phyloP scores from a whole-genome alignment of 1,140 invertebrate genomes.

The Tenebrio molitor region DNA sequence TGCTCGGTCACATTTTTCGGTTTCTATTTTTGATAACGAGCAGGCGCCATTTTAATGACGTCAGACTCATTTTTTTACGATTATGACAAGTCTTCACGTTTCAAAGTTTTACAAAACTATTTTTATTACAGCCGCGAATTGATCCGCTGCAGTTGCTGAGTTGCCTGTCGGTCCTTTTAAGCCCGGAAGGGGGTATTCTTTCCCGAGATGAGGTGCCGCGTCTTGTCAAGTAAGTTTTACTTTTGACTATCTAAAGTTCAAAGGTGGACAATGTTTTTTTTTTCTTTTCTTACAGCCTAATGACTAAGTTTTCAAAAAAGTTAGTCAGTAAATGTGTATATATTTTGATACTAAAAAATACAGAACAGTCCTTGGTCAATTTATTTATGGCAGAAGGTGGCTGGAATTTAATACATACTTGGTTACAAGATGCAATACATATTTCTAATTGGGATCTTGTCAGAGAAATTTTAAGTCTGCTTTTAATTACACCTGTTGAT shows the following conservation, averaged over 20 bases:
- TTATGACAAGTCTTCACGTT: slow-evolving; percentile 12
- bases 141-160: slow-evolving; percentile 89
- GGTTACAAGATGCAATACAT: slow-evolving; percentile 88
- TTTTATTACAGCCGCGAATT: slow-evolving; percentile 86
- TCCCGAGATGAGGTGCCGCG: slow-evolving; percentile 88
- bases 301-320: slow-evolving; percentile 96
- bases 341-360: slow-evolving; percentile 91
- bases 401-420: slow-evolving; percentile 89
- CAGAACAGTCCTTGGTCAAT: slow-evolving; percentile 85
- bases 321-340: slow-evolving; percentile 96
- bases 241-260: too few relatives aligned
- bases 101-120: not conserved
- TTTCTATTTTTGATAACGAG: slow-evolving; percentile 3
- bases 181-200: slow-evolving; percentile 86
- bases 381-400: slow-evolving; percentile 92
- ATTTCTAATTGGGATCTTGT: slow-evolving; percentile 89
- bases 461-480: slow-evolving; percentile 85
- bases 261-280: too few relatives aligned
- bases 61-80: slow-evolving; percentile 6
- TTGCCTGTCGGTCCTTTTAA: slow-evolving; percentile 87
- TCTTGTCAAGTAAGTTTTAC: slow-evolving; percentile 80
- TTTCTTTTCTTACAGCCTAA: slow-evolving; percentile 82
- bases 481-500: slow-evolving; percentile 88
- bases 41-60: slow-evolving; percentile 37
- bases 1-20: slow-evolving; percentile 1